phyloP scores from a whole-genome alignment of 2,797 vertebrate species.

The Lutjanus argentimaculatus region DNA sequence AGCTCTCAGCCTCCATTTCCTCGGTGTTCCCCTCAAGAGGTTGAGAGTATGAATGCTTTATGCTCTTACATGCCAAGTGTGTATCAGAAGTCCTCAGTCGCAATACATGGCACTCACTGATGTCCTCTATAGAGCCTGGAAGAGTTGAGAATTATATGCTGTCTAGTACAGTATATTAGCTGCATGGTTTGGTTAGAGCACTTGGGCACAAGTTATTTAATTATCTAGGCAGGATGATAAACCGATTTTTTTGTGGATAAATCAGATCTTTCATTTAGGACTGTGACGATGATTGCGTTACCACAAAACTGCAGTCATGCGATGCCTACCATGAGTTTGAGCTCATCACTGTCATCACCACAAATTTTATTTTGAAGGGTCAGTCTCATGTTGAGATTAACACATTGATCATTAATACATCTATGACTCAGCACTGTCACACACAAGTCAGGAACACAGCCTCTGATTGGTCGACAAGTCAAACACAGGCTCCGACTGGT shows the following conservation, averaged over 20 bases:
- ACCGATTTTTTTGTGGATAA: conserved; percentile 28
- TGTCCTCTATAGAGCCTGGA: conserved; percentile 30
- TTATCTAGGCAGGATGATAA: conserved; percentile 41
- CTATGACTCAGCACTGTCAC: too few species aligned
- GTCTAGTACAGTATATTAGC: conserved; percentile 5
- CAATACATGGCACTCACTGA: conserved; percentile 39
- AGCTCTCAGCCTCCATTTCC: conserved; percentile 57
- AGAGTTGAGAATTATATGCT: conserved; percentile 21
- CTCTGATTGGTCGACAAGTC: too few species aligned
- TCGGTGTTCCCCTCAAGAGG: conserved; percentile 46
- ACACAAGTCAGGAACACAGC: too few species aligned
- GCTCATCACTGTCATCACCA: too few species aligned
- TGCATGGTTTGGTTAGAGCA: conserved; percentile 25
- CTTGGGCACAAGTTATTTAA: conserved; percentile 45
- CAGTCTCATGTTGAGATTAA: too few species aligned
- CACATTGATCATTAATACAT: too few species aligned
- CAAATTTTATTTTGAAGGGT: too few species aligned
- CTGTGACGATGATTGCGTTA: too few species aligned
- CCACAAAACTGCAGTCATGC: too few species aligned
- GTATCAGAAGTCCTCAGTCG: conserved; percentile 42
- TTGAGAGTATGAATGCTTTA: conserved; percentile 57
- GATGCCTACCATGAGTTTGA: too few species aligned
- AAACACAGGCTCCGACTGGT: too few species aligned
- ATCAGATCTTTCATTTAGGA: conserved; percentile 34
- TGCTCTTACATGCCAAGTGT: conserved; percentile 45